phyloP scores from a whole-genome alignment of 2,888 invertebrate species.

The Melanostoma mellinum region DNA sequence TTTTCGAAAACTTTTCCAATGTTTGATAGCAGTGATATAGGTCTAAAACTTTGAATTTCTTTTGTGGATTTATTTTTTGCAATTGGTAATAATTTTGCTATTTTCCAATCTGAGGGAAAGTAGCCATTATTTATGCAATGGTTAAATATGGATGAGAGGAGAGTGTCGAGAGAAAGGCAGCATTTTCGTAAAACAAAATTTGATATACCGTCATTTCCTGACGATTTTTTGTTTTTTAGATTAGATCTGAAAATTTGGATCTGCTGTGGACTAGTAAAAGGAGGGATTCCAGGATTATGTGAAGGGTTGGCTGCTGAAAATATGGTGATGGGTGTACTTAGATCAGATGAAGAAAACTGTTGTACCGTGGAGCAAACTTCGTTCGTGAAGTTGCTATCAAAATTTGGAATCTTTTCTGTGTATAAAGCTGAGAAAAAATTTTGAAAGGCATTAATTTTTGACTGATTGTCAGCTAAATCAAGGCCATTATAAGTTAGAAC shows the following conservation, averaged over 20 bases:
- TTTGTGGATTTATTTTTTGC: neutral
- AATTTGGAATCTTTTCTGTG: constrained; percentile 3
- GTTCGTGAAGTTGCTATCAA: neutral
- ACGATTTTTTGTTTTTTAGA: constrained; percentile 8
- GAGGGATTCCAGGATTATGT: neutral
- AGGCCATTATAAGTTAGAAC: neutral
- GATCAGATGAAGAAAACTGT: neutral
- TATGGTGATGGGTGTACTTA: neutral
- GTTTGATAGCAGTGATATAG: constrained; percentile 1
- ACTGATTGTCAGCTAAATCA: neutral
- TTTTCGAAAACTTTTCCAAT: constrained; percentile 8
- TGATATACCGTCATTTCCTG: neutral
- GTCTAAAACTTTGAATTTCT: constrained; percentile 11
- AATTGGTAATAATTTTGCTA: constrained; percentile 5
- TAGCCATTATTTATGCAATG: no score
- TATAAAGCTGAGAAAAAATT: constrained; percentile 13
- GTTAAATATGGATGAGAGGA: neutral
- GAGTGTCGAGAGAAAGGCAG: neutral
- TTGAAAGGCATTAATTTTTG: neutral
- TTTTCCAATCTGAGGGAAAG: neutral
- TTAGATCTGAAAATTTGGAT: neutral
- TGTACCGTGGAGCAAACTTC: constrained; percentile 4
- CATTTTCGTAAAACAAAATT: no score
- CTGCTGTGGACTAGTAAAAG: neutral
- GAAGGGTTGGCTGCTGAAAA: constrained; percentile 1